These are phyloP conservation scores for Phalacrocorax aristotelis DNA, from an alignment of 2,113 vertebrate species.

Conservation along the genomic window DNA sequence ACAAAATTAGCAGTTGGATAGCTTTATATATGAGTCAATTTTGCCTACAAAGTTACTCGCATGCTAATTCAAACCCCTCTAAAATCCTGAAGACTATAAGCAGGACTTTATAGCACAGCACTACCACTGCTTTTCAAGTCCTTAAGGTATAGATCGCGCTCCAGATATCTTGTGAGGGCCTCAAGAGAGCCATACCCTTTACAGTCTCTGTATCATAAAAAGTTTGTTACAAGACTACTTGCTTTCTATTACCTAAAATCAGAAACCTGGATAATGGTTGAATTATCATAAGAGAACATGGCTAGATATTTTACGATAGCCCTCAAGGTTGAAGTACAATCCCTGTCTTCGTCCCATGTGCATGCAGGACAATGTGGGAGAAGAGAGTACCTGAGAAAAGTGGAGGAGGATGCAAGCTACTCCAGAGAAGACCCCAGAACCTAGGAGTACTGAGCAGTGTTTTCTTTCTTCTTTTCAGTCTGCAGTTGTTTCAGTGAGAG, in stretches of 20 bases:
- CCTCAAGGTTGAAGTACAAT: background rate
- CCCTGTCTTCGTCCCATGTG: background rate
- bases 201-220: background rate
- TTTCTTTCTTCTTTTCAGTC: background rate
- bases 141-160: background rate
- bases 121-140: background rate
- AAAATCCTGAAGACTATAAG: background rate
- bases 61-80: background rate
- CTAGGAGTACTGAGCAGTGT: background rate
- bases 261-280: background rate
- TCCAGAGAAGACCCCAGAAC: background rate
- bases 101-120: background rate
- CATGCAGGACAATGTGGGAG: background rate
- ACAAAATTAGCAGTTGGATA: background rate
- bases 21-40: background rate
- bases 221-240: background rate
- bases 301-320: background rate
- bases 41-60: background rate
- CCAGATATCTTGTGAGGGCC: background rate
- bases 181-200: background rate
- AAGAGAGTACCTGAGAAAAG: background rate
- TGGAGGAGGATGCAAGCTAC: background rate
- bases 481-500: background rate
- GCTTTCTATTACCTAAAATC: background rate
- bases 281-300: background rate